phyloP scores from a whole-genome alignment of 2,888 invertebrate genomes.

The Patella ulyssiponensis region DNA sequence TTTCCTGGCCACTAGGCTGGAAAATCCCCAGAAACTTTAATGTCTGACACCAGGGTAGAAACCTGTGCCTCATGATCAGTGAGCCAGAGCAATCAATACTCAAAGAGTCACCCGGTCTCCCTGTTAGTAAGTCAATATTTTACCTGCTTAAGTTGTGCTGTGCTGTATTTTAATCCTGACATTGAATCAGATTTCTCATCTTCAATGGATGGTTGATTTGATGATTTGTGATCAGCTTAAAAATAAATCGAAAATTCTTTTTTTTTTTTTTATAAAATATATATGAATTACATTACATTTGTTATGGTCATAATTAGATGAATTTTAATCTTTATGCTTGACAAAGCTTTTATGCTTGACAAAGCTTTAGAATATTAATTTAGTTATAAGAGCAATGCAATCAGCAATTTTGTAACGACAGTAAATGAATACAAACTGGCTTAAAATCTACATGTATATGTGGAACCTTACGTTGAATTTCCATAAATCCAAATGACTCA shows the following conservation, averaged over 20 bases:
- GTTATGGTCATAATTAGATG: neutral
- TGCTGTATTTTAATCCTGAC: slow-evolving; percentile 67
- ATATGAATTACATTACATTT: neutral
- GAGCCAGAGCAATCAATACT: too few species aligned
- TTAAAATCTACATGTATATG: too few species aligned
- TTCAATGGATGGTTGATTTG: slow-evolving; percentile 29
- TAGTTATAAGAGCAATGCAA: neutral
- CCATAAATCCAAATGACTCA: too few species aligned
- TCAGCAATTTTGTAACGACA: too few species aligned
- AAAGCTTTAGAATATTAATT: neutral
- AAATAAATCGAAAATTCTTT: neutral
- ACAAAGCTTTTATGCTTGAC: slow-evolving; percentile 8
- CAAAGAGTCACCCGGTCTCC: neutral
- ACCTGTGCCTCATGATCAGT: too few species aligned
- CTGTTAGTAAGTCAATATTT: neutral
- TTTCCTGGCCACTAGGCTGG: too few species aligned
- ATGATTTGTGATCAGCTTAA: slow-evolving; percentile 60
- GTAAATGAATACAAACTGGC: too few species aligned
- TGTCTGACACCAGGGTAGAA: too few species aligned
- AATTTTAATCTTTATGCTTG: neutral
- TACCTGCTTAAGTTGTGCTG: slow-evolving; percentile 65
- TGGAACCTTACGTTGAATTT: too few species aligned
- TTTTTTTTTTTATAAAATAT: neutral
- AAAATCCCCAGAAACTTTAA: too few species aligned
- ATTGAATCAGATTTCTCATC: slow-evolving; percentile 58